A percentile compares a stretch with the other conserved stretches of the same genome.
phyloP scores from a whole-genome alignment of 2,113 vertebrate species.

The Ctenomys sociabilis region DNA sequence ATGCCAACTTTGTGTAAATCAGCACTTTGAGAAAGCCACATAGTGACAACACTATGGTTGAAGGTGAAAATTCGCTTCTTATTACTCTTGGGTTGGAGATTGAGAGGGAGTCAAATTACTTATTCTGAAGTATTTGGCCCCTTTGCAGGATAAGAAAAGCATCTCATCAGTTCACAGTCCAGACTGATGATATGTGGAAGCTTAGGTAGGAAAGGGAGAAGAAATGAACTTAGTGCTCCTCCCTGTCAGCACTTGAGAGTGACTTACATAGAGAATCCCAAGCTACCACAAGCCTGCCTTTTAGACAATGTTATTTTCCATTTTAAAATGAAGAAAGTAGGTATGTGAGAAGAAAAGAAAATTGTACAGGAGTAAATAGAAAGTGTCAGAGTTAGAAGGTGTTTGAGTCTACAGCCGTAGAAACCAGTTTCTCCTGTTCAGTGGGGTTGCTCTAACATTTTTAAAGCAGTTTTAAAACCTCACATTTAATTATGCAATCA shows the following conservation, averaged over 20 bases:
- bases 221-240: not conserved
- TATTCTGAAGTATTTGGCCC: not conserved
- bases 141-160: slow-evolving; percentile 44
- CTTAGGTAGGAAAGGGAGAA: not conserved
- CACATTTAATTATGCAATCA: not conserved
- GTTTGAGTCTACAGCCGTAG: not conserved
- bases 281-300: not conserved
- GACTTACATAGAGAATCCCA: not conserved
- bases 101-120: not conserved
- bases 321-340: not conserved
- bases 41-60: not conserved
- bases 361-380: not conserved
- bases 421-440: not conserved
- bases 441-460: not conserved
- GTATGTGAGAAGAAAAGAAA: not conserved
- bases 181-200: not conserved
- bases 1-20: not conserved
- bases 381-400: not conserved
- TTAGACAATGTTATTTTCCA: not conserved
- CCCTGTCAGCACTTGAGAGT: not conserved
- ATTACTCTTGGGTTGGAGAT: slow-evolving; percentile 20
- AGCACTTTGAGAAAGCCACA: not conserved
- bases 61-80: not conserved
- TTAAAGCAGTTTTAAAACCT: not conserved
- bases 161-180: not conserved